Evolutionary conservation across 2,797 vertebrate species (phyloP).

Genomic region (Galagoides demidoff): DNA sequence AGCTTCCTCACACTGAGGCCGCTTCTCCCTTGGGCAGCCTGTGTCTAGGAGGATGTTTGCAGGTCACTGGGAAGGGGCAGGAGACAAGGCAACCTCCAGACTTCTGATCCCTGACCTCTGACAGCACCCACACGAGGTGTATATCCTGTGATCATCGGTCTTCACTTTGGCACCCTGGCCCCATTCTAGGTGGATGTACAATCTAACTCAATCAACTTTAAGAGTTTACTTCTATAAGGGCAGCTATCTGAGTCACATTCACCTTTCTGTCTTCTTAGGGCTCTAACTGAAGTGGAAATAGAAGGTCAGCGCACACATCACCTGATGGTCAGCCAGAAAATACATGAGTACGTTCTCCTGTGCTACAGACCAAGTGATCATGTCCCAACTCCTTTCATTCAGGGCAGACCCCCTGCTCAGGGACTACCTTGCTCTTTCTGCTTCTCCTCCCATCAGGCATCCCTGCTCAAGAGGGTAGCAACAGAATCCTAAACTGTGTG

Average conservation of each 20-base stretch:
- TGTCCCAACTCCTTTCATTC: not conserved
- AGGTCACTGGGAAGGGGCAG: not conserved
- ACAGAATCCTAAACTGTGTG: not conserved
- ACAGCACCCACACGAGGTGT: not conserved
- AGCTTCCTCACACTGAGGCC: not conserved
- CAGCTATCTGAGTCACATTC: not conserved
- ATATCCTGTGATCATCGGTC: not conserved
- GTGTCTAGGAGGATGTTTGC: not conserved
- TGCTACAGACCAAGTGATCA: not conserved
- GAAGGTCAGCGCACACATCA: not conserved
- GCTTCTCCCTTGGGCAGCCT: not conserved
- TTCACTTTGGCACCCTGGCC: not conserved
- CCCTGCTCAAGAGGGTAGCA: not conserved
- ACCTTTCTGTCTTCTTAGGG: not conserved
- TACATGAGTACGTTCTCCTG: not conserved
- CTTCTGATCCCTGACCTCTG: not conserved
- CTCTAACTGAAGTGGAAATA: not conserved
- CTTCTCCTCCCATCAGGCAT: not conserved
- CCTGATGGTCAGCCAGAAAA: not conserved
- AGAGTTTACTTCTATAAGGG: not conserved
- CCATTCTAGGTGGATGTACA: not conserved
- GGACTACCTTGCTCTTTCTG: not conserved
- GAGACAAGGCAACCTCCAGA: not conserved
- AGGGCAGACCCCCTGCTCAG: not conserved
- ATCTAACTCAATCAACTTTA: not conserved